A percentile compares a stretch with the other conserved stretches of the same genome.
Conservation (phyloP, 2,113 vertebrate species). For the Paraplagusia blochii region DNA sequence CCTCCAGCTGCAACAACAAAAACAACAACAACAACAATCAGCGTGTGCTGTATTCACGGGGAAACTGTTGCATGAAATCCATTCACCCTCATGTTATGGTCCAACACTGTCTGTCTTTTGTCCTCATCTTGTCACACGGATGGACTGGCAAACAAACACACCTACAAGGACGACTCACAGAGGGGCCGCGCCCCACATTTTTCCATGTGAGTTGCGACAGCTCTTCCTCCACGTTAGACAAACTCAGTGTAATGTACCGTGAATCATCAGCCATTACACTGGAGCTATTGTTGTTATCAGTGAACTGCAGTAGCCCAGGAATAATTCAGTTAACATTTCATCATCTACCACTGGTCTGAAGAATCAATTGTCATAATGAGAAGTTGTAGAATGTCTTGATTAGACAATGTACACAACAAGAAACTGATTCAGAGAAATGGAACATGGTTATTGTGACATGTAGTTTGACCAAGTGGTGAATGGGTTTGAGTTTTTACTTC, state of each 20-base stretch:
- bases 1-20: constrained; percentile 69
- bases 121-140: too few species aligned
- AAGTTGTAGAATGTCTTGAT: too few species aligned
- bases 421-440: too few species aligned
- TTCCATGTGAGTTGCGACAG: not conserved
- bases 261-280: constrained; percentile 17
- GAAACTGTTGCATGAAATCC: too few species aligned
- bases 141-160: constrained; percentile 16
- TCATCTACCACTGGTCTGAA: not conserved
- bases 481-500: too few species aligned
- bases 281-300: constrained; percentile 1
- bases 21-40: not conserved
- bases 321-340: constrained; percentile 17
- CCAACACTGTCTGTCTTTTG: too few species aligned
- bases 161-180: constrained; percentile 1
- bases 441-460: too few species aligned
- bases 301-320: too few species aligned
- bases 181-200: not conserved
- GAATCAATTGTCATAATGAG: not conserved
- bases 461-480: too few species aligned
- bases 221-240: constrained; percentile 2
- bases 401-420: too few species aligned
- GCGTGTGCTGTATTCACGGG: not conserved
- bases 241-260: constrained; percentile 7
- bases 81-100: too few species aligned